phyloP scores from a whole-genome alignment of 2,113 vertebrate genomes.

The Penelope pileata region DNA sequence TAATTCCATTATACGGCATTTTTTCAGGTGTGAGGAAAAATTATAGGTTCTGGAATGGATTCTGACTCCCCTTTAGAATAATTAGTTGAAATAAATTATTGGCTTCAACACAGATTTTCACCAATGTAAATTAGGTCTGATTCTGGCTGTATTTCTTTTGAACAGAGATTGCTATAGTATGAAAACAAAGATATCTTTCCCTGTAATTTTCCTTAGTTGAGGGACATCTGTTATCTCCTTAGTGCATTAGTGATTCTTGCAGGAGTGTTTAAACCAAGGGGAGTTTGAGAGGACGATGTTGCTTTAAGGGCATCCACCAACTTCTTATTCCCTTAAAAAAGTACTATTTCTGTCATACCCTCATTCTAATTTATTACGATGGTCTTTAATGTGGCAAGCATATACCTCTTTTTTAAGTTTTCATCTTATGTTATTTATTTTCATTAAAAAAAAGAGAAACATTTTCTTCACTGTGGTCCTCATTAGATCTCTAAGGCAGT shows the following conservation, averaged over 20 bases:
- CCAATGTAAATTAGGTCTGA: not conserved
- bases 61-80: not conserved
- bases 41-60: not conserved
- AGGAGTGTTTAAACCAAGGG: not conserved
- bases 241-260: not conserved
- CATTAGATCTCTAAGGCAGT: not conserved
- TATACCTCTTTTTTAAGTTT: not conserved
- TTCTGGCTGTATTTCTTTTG: constrained; percentile 4
- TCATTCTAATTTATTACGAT: not conserved
- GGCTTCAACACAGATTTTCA: not conserved
- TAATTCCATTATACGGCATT: not conserved
- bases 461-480: not conserved
- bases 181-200: not conserved
- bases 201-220: constrained; percentile 28
- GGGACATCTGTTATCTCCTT: not conserved
- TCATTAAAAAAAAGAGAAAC: not conserved
- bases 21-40: not conserved
- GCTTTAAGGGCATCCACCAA: not conserved
- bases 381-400: not conserved
- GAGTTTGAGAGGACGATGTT: not conserved
- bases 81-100: constrained; percentile 37
- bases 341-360: not conserved
- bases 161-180: not conserved
- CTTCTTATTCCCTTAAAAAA: not conserved
- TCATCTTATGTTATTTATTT: not conserved